Percentiles rank a stretch among this genome's conserved stretches.
These are phyloP conservation scores for Bothrops alternatus DNA, from an alignment of 2,797 vertebrate genomes.

Conservation along the genomic window DNA sequence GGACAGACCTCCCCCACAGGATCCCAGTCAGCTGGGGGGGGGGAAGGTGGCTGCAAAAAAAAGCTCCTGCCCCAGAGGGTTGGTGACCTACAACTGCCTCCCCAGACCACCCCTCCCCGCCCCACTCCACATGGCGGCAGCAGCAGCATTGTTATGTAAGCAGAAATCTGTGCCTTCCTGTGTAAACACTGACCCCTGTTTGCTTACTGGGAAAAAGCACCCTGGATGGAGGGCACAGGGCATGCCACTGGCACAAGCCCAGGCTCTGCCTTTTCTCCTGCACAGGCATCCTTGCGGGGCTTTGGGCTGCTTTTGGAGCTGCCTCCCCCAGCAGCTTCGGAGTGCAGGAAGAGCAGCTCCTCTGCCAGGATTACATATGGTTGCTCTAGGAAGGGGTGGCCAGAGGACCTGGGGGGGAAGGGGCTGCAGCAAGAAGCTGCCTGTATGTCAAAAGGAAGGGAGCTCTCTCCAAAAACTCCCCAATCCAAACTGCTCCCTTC, in stretches of 20 bases:
- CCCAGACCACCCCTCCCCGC: background rate
- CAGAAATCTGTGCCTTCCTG: background rate
- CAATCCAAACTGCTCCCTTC: background rate
- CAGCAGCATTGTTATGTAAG: constrained; percentile 8
- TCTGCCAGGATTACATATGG: background rate
- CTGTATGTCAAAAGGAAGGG: background rate
- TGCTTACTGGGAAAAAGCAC: background rate
- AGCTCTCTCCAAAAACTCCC: background rate
- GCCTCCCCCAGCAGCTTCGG: background rate
- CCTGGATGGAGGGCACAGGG: background rate
- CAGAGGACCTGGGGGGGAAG: too few species aligned
- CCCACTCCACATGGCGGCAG: background rate
- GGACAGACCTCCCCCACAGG: background rate
- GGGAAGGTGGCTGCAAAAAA: background rate
- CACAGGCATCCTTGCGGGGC: background rate
- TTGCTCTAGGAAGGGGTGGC: background rate
- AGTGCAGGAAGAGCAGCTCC: background rate
- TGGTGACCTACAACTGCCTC: background rate
- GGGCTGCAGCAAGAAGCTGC: background rate
- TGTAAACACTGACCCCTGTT: background rate
- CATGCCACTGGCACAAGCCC: background rate
- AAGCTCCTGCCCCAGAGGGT: too few species aligned
- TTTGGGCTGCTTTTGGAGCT: background rate
- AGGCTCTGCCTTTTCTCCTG: background rate
- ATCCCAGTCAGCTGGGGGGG: background rate